Evolutionary conservation across 1,140 invertebrate genomes (phyloP).

Genomic region (Planococcus citri): DNA sequence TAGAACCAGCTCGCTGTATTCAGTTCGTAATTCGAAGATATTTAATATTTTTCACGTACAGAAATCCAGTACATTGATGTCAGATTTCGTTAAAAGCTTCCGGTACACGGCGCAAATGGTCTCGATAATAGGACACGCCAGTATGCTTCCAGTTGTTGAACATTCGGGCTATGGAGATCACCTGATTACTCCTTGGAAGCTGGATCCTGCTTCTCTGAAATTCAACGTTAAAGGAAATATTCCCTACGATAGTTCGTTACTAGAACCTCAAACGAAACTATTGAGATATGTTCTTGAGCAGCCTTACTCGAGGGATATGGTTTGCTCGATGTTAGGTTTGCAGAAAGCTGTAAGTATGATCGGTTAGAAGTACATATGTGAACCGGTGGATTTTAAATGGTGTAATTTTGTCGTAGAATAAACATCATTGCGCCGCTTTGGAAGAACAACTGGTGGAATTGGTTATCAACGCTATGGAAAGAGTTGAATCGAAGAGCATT

Average conservation of each 20-base stretch:
- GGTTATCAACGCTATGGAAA: slow-evolving; percentile 82
- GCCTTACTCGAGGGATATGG: slow-evolving; percentile 91
- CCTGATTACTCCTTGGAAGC: slow-evolving; percentile 78
- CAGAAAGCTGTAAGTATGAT: slow-evolving; percentile 61
- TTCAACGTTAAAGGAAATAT: slow-evolving; percentile 82
- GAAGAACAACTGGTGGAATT: slow-evolving; percentile 89
- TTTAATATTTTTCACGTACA: slow-evolving; percentile 31
- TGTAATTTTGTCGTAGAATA: not conserved
- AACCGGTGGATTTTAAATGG: slow-evolving; percentile 20
- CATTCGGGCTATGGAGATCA: slow-evolving; percentile 79
- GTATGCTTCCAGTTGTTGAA: slow-evolving; percentile 87
- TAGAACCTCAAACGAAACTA: slow-evolving; percentile 76
- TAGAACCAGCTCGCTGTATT: not conserved
- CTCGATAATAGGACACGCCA: slow-evolving; percentile 75
- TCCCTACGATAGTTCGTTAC: slow-evolving; percentile 79
- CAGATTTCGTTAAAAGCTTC: slow-evolving; percentile 84
- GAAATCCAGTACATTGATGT: slow-evolving; percentile 72
- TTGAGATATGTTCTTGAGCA: slow-evolving; percentile 85
- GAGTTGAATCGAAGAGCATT: slow-evolving; percentile 50
- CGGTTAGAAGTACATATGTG: not conserved
- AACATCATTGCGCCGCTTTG: slow-evolving; percentile 59
- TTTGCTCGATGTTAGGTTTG: slow-evolving; percentile 83
- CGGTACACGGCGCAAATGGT: slow-evolving; percentile 87
- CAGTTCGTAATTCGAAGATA: not conserved
- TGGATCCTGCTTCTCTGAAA: slow-evolving; percentile 73